Evolutionary conservation across 1,140 invertebrate genomes (phyloP).

Genomic region (Trigoniulus corallinus): DNA sequence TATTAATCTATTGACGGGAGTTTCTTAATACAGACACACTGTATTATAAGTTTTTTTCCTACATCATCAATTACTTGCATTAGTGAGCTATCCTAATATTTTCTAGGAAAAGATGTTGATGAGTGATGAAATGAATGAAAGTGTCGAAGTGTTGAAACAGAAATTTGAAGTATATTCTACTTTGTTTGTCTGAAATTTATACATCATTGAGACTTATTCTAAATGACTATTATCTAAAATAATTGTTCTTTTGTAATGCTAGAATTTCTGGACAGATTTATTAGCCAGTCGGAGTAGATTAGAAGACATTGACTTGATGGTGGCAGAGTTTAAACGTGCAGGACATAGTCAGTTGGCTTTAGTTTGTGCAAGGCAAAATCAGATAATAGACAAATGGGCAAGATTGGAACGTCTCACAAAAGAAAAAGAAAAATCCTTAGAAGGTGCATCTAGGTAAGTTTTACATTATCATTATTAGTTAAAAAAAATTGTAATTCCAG

Average conservation of each 20-base stretch:
- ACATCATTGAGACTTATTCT: no score
- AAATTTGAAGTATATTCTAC: constrained; percentile 62
- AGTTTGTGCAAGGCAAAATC: constrained; percentile 58
- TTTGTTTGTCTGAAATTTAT: no score
- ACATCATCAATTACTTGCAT: not conserved
- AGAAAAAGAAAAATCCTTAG: constrained; percentile 75
- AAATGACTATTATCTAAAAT: not conserved
- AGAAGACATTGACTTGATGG: constrained; percentile 71
- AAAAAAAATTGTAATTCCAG: not conserved
- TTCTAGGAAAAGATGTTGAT: constrained; percentile 57
- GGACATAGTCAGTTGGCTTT: constrained; percentile 78
- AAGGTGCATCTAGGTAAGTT: constrained; percentile 65
- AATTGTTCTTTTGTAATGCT: not conserved
- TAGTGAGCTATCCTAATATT: not conserved
- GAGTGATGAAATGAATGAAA: constrained; percentile 65
- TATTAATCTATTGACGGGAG: not conserved
- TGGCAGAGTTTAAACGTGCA: constrained; percentile 64
- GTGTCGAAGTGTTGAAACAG: constrained; percentile 81
- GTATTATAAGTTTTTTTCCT: no score
- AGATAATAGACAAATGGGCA: constrained; percentile 71
- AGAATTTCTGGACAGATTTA: constrained; percentile 88
- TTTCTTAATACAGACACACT: no score
- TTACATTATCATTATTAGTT: no score
- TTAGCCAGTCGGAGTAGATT: constrained; percentile 79
- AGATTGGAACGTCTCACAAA: constrained; percentile 71